These are phyloP conservation scores for Xanthorhoe designata DNA, from an alignment of 2,888 invertebrate species.

Conservation along the genomic window DNA sequence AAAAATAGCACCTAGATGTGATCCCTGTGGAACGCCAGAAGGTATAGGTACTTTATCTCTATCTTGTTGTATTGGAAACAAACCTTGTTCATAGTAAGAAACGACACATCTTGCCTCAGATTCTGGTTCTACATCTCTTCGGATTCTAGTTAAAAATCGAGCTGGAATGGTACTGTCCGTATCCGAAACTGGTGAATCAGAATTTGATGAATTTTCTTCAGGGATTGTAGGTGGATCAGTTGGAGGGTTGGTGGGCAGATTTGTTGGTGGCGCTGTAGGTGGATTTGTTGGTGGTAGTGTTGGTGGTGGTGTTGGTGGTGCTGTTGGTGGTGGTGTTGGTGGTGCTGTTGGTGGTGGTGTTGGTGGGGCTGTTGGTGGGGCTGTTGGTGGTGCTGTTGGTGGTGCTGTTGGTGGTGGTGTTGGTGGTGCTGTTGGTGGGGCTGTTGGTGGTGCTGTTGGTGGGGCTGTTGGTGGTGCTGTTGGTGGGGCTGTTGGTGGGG, in stretches of 20 bases:
- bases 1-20: too few species aligned
- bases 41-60: too few species aligned
- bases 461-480: neutral
- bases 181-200: conserved; percentile 3
- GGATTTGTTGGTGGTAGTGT: neutral
- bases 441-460: conserved; percentile 3
- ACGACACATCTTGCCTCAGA: conserved; percentile 56
- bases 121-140: conserved; percentile 42
- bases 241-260: neutral
- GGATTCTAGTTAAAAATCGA: conserved; percentile 22
- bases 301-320: conserved; percentile 9
- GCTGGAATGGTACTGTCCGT: conserved; percentile 7
- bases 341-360: neutral
- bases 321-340: neutral
- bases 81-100: conserved; percentile 55
- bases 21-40: neutral
- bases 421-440: conserved; percentile 10
- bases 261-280: neutral
- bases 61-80: too few species aligned
- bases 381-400: neutral
- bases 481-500: neutral
- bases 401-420: neutral
- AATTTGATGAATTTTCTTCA: too few species aligned
- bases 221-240: conserved; percentile 9
- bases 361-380: neutral